phyloP scores from a whole-genome alignment of 2,797 vertebrate genomes.

The Gallirallus australis region DNA sequence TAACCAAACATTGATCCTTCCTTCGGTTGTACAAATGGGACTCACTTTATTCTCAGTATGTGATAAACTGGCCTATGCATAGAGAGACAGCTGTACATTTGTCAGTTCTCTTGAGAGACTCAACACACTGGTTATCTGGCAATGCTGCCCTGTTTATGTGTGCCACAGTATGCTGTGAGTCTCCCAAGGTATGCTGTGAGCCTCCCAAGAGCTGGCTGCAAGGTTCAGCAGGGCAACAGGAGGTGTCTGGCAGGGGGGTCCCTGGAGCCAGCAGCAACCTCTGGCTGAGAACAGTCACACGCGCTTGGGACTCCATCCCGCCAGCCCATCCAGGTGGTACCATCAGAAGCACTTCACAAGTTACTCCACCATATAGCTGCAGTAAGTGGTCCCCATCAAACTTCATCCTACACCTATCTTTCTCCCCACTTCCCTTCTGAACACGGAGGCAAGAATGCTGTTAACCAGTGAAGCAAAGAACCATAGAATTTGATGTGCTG shows the following conservation, averaged over 20 bases:
- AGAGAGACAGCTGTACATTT: background rate
- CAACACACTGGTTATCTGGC: background rate
- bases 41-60: background rate
- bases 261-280: background rate
- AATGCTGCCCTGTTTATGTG: background rate
- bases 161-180: no score
- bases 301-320: accelerated
- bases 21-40: background rate
- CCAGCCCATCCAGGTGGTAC: no score
- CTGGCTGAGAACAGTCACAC: accelerated
- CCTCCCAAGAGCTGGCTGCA: background rate
- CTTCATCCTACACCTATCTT: background rate
- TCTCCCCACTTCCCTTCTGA: background rate
- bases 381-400: background rate
- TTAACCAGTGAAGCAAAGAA: background rate
- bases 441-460: background rate
- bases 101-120: background rate
- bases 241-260: no score
- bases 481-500: background rate
- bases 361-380: background rate
- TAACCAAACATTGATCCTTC: background rate
- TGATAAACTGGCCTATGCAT: background rate
- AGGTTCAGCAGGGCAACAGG: accelerated
- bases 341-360: background rate
- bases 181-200: background rate